These are phyloP conservation scores for Hormiphora californensis DNA, from an alignment of 37 sponge, comb jelly and placozoan genomes.

Conservation along the genomic window DNA sequence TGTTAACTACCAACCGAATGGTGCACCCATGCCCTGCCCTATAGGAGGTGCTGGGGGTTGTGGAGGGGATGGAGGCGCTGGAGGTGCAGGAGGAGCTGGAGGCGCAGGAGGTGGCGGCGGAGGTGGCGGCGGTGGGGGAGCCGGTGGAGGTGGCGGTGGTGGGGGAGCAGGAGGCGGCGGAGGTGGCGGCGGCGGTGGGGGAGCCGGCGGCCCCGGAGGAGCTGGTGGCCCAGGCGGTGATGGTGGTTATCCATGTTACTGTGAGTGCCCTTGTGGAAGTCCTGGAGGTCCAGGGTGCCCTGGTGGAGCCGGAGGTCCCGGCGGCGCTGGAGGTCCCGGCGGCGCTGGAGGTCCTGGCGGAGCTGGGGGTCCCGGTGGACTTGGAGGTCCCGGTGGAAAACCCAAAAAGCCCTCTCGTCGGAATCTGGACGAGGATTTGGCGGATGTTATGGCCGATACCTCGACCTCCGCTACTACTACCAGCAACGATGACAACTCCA, in stretches of 20 bases:
- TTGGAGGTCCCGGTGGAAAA: no score
- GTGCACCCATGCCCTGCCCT: background rate
- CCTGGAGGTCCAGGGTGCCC: background rate
- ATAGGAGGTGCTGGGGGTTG: background rate
- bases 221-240: no score
- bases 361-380: background rate
- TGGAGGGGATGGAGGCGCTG: no score
- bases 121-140: no score
- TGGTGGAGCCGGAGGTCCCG: background rate
- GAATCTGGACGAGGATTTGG: background rate
- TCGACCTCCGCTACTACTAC: background rate
- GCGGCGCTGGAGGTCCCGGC: no score
- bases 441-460: background rate
- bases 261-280: no score
- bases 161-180: no score
- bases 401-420: background rate
- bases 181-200: no score
- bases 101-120: background rate
- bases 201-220: no score
- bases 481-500: no score
- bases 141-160: no score
- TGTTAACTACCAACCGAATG: background rate
- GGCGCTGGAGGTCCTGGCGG: background rate
- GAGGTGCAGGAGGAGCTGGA: background rate
- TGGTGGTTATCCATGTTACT: no score